A percentile compares a stretch with the other conserved stretches of the same genome.
Evolutionary conservation across 2,797 vertebrate species (phyloP).

Genomic region (Odontamblyopus rebecca): DNA sequence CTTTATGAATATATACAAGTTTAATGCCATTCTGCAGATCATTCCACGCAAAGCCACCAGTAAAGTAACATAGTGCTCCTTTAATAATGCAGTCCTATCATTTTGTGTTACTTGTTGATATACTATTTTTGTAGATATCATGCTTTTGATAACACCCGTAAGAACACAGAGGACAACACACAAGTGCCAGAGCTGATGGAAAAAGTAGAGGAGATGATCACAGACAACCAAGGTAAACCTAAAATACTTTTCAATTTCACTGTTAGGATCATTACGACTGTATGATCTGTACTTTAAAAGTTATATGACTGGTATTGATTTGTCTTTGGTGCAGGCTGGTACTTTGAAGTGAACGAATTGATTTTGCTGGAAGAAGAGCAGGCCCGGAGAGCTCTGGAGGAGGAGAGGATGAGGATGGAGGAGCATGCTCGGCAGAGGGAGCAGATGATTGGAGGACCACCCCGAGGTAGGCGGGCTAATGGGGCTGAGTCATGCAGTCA

Average conservation of each 20-base stretch:
- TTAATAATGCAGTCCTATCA: too few relatives aligned
- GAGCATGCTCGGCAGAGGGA: slow-evolving; percentile 69
- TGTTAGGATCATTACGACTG: slow-evolving; percentile 2
- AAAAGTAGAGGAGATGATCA: slow-evolving; percentile 79
- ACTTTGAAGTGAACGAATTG: slow-evolving; percentile 78
- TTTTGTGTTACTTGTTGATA: background rate
- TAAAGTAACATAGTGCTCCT: too few relatives aligned
- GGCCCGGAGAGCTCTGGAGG: slow-evolving; percentile 69
- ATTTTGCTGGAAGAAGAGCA: slow-evolving; percentile 72
- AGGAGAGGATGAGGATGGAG: slow-evolving; percentile 75
- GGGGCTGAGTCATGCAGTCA: slow-evolving; percentile 12
- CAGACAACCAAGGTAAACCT: slow-evolving; percentile 73
- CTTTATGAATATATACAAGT: too few relatives aligned
- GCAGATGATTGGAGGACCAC: slow-evolving; percentile 78
- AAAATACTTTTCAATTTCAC: slow-evolving; percentile 1
- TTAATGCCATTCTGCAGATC: too few relatives aligned
- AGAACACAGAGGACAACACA: slow-evolving; percentile 68
- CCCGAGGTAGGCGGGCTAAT: slow-evolving; percentile 66
- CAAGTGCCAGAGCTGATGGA: slow-evolving; percentile 79
- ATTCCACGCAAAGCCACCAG: too few relatives aligned
- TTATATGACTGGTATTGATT: slow-evolving; percentile 12
- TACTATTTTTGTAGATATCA: slow-evolving; percentile 65
- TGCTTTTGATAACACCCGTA: slow-evolving; percentile 72
- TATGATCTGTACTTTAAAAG: background rate
- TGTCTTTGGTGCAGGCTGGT: slow-evolving; percentile 64